A percentile compares a stretch with the other conserved stretches of the same genome.
These are phyloP conservation scores for Pelosia muscerda DNA, from an alignment of 2,888 invertebrate genomes.

Conservation along the genomic window DNA sequence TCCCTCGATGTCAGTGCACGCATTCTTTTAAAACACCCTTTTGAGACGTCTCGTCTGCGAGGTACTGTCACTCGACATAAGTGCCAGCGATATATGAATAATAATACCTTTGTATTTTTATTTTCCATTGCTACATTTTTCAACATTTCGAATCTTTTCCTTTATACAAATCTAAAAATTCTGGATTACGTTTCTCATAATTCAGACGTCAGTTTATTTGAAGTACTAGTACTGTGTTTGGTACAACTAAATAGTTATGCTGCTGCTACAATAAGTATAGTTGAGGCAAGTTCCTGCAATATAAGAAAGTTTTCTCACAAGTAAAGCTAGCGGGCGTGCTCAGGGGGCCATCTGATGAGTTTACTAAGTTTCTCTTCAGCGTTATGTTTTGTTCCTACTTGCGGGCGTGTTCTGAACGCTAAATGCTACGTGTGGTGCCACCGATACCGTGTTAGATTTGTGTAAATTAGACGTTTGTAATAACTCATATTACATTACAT, in stretches of 20 bases:
- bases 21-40: constrained; percentile 79
- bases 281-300: constrained; percentile 66
- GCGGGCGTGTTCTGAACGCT: constrained; percentile 66
- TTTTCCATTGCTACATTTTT: constrained; percentile 13
- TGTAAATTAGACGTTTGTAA: constrained; percentile 3
- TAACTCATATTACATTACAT: not conserved
- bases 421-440: constrained; percentile 56
- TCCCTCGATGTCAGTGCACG: constrained; percentile 67
- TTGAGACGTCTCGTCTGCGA: constrained; percentile 75
- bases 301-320: constrained; percentile 75
- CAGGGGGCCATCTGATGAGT: constrained; percentile 78
- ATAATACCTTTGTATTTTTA: constrained; percentile 32
- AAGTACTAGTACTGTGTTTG: constrained; percentile 13
- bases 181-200: not conserved
- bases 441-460: constrained; percentile 24
- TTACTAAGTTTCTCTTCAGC: constrained; percentile 75
- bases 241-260: constrained; percentile 37
- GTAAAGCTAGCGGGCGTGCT: constrained; percentile 72
- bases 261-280: constrained; percentile 60
- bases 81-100: constrained; percentile 59
- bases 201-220: not conserved
- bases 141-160: not conserved
- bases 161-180: not conserved
- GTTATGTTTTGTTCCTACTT: constrained; percentile 66
- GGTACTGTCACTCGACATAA: constrained; percentile 58